Evolutionary conservation across 2,888 invertebrate genomes (phyloP).

Genomic region (Chesias legatella): DNA sequence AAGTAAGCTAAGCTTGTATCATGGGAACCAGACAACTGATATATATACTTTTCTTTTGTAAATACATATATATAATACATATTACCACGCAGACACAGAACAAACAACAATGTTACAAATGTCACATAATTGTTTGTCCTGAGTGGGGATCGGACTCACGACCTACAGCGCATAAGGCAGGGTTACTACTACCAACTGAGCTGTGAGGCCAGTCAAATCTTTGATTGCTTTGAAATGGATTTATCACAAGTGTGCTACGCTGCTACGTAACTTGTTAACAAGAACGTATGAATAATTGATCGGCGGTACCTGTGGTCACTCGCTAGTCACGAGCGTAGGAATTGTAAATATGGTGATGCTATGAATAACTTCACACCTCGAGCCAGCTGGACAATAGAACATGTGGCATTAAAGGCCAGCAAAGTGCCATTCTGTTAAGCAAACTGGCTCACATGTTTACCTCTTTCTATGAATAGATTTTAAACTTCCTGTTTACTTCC

Average conservation of each 20-base stretch:
- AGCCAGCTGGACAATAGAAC: slow-evolving; percentile 34
- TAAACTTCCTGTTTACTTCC: neutral
- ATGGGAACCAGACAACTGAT: too few species aligned
- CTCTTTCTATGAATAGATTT: neutral
- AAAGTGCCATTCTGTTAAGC: slow-evolving; percentile 6
- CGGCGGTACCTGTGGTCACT: slow-evolving; percentile 19
- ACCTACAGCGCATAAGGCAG: too few species aligned
- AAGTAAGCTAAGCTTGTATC: too few species aligned
- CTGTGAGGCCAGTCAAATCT: too few species aligned
- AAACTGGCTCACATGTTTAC: neutral
- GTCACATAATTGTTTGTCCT: too few species aligned
- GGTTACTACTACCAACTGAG: too few species aligned
- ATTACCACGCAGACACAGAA: too few species aligned
- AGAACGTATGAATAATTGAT: slow-evolving; percentile 12
- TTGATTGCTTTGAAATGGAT: slow-evolving; percentile 18
- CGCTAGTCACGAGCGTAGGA: slow-evolving; percentile 23
- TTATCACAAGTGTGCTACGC: slow-evolving; percentile 10
- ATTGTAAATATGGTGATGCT: slow-evolving; percentile 46
- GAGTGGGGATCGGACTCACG: too few species aligned
- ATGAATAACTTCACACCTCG: slow-evolving; percentile 38
- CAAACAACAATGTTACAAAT: too few species aligned
- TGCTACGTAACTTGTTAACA: slow-evolving; percentile 6
- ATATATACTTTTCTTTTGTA: too few species aligned
- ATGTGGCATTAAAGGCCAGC: slow-evolving; percentile 20
- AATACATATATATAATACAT: too few species aligned